A percentile compares a stretch with the other conserved stretches of the same genome.
These are phyloP conservation scores for Brachypalpus laphriformis DNA, from an alignment of 2,888 invertebrate genomes.

Conservation along the genomic window DNA sequence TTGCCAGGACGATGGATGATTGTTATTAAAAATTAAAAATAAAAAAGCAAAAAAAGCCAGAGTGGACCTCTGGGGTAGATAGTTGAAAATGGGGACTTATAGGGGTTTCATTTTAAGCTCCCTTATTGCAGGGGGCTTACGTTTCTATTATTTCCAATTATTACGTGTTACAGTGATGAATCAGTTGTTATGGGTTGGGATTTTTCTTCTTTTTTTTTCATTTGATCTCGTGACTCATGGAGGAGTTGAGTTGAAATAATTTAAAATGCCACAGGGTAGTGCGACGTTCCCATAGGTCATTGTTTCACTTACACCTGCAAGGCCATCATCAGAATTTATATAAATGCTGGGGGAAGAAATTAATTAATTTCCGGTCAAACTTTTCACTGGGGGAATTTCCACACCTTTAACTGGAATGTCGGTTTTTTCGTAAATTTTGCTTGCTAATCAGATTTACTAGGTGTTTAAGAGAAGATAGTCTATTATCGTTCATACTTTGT, in stretches of 20 bases:
- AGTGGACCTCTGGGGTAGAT: slow-evolving; percentile 34
- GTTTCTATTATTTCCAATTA: slow-evolving; percentile 34
- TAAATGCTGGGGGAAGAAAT: too few relatives aligned
- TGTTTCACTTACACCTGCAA: neutral
- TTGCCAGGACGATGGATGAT: slow-evolving; percentile 43
- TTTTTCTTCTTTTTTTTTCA: neutral
- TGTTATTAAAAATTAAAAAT: slow-evolving; percentile 59
- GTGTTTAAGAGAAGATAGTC: too few relatives aligned
- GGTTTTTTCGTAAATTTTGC: too few relatives aligned
- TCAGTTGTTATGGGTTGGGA: neutral
- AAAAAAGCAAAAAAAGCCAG: neutral
- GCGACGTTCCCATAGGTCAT: neutral
- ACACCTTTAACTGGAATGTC: too few relatives aligned
- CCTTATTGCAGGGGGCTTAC: neutral
- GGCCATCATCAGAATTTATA: too few relatives aligned
- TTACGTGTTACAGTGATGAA: slow-evolving; percentile 1
- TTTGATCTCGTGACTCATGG: neutral
- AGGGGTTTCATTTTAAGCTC: slow-evolving; percentile 5
- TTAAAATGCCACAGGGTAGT: neutral
- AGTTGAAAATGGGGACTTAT: slow-evolving; percentile 25
- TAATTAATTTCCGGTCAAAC: too few relatives aligned
- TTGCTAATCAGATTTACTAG: too few relatives aligned
- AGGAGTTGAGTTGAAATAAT: neutral
- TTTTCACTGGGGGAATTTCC: too few relatives aligned
- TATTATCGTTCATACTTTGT: too few relatives aligned